Conservation (phyloP, 2,888 invertebrate genomes). For the Chaetoderma sp. region DNA sequence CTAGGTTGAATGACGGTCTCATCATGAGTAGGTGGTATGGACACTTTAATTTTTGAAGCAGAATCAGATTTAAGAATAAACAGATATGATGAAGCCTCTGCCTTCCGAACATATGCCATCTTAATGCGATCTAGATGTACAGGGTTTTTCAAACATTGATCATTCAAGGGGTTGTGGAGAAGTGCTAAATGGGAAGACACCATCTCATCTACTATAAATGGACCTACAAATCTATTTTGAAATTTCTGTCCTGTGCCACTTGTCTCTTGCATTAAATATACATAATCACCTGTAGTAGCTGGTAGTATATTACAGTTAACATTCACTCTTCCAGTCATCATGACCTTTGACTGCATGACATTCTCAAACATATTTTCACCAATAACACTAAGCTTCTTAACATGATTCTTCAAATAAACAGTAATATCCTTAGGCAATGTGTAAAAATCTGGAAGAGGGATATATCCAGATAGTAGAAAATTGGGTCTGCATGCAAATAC, state of each 20-base stretch:
- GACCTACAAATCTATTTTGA: conserved; percentile 27
- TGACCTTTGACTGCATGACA: conserved; percentile 3
- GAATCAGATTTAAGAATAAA: too few relatives aligned
- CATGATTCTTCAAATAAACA: background rate
- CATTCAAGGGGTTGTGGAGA: conserved; percentile 13
- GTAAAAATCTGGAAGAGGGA: background rate
- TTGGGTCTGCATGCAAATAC: conserved; percentile 5
- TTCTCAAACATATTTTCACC: background rate
- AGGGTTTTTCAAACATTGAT: conserved; percentile 15
- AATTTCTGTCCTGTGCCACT: conserved; percentile 31
- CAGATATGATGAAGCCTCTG: conserved; percentile 25
- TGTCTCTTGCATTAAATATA: conserved; percentile 28
- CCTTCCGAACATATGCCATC: conserved; percentile 31
- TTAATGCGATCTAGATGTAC: conserved; percentile 36
- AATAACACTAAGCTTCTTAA: background rate
- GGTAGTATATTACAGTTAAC: background rate
- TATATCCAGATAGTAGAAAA: background rate
- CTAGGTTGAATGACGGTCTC: too few relatives aligned
- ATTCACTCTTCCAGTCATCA: conserved; percentile 17
- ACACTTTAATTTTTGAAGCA: too few relatives aligned
- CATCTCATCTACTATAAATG: conserved; percentile 30
- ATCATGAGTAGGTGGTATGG: too few relatives aligned
- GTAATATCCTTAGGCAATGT: background rate
- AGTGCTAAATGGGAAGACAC: conserved; percentile 28
- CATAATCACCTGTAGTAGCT: conserved; percentile 31